Base-by-base conservation (phyloP, 2,888 invertebrate genomes). In the Cephus sareptanus region DNA sequence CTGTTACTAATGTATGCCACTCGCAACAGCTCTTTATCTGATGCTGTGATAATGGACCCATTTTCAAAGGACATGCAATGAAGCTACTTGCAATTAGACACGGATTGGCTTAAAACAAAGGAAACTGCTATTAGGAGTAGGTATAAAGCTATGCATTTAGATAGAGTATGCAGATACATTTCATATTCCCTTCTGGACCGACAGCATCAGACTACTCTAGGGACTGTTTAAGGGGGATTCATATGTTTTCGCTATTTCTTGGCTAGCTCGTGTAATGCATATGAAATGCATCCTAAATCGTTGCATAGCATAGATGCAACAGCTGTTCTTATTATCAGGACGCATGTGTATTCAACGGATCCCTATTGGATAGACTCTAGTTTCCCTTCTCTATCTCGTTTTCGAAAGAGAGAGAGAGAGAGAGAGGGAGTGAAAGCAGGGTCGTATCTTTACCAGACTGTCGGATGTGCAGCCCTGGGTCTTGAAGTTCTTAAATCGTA, bases 271-370 rank as follows among this genome's bases (percentile, higher is more conserved):
- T 37, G 74, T 37, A 75, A 75, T 76, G 81, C 80, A 81, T 81
- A 79, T 76, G 76, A 81, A 81, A 74, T 69, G 68, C 40, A 76
- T 76, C 78, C 79, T 81, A 81, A 80, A 80, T 80, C 78, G 76
- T 69, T 30, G 75, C 15, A 34, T 11, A n/a, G 73, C 71, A 56
- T 71, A 34, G 74, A 80, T 76, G 77, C 81, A 81, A 81, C 81
- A 81, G 80, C 81, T 81, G 81, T 76, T 81, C 15, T 71, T 70
- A 75, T 69, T 74, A 77, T 81, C 78, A 40, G 69, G 75, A 79
- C 74, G 34, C 71, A 71, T 71, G 71, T 71, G 71, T 71, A 33
- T 71, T 71, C 71, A 15, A 9, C 33, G 31, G 13, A 71, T 33
- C 71, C 31, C 71, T 34, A 71, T 71, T 71, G 34, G 71, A 33